Evolutionary conservation across 2,113 vertebrate species (phyloP), one percentile per base, ranked within the genome.

Genomic region (Nothocercus julius): DNA sequence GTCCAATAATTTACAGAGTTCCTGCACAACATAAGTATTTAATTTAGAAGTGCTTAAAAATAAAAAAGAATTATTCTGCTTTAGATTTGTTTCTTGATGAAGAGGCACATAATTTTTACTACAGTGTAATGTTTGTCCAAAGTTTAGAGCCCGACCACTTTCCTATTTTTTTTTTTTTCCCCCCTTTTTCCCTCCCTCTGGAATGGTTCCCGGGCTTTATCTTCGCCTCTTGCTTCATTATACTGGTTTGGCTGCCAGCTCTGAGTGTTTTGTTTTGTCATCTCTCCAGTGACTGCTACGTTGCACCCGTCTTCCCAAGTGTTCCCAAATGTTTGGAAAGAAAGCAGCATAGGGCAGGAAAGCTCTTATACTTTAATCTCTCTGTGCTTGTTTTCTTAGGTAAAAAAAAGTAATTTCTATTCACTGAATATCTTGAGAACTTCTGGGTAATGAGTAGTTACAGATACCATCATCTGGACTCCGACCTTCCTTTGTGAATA

Each of bases 261-360:
- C 28, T 5, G 27, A 93, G 84, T 80, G 62, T 78, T 96, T 94
- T 92, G 84, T 27, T 78, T 81, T 89, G 92, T 95, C 94, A 69
- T 88, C 38, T 87, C 18, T 77, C 20, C 27, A 6, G 28, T 66
- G 54, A 58, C 70, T 79, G 83, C 82, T 61, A 19, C 13, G 27
- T 53, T 74, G 80, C 84, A 92, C 72, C 80, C 90, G 44, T 80
- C 45, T 67, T 84, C 74, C 53, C 67, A 14, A 78, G 47, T 1
- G 2, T 67, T 84, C 74, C 53, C 67, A 14, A 78, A 44, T 1
- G 2, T 67, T 0, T 79, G 22, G 73, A 73, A 54, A 64, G 47
- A 70, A 47, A 34, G 28, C 32, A 62, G 21, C 8, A 8, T 5
- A 44, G 59, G 80, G 49, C 42, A 93, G 42, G 91, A 49, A 18